These are phyloP conservation scores for Anneissia japonica DNA, from an alignment of 35 echinoderm and acorn worm species.

Conservation along the genomic window DNA sequence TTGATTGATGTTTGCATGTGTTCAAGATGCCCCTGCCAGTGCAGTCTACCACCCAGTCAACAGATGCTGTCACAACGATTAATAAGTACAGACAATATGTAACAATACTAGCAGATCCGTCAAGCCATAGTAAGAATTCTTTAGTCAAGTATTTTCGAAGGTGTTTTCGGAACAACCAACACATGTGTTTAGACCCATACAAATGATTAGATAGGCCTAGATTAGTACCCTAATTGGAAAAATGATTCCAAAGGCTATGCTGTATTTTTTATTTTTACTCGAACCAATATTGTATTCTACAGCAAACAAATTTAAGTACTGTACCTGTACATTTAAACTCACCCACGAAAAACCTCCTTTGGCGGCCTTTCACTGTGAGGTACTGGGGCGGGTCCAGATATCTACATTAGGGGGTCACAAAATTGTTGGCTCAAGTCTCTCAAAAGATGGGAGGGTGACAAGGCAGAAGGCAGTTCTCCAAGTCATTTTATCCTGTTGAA, in stretches of 20 bases:
- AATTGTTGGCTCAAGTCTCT: no score
- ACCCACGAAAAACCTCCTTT: no score
- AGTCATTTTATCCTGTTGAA: no score
- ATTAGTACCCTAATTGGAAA: not conserved
- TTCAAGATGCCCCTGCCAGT: constrained; percentile 47
- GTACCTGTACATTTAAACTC: no score
- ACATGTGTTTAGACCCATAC: not conserved
- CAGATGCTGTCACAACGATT: constrained; percentile 50
- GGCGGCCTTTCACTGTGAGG: no score
- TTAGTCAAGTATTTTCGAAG: not conserved
- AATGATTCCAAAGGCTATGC: not conserved
- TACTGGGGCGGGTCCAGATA: no score
- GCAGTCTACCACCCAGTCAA: constrained; percentile 2
- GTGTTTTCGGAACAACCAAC: not conserved
- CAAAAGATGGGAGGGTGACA: no score
- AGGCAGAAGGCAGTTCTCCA: no score
- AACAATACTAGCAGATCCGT: constrained; percentile 69
- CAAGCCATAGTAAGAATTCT: not conserved
- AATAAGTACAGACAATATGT: constrained; percentile 89
- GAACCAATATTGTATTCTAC: not conserved
- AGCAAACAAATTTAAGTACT: no score
- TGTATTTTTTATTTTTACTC: not conserved
- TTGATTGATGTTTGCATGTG: not conserved
- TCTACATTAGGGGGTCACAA: no score
- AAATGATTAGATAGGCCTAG: not conserved